Evolutionary conservation across 2,888 invertebrate species (phyloP), one percentile per base, ranked within the genome.

Genomic region (Acanthosepion pharaonis): DNA sequence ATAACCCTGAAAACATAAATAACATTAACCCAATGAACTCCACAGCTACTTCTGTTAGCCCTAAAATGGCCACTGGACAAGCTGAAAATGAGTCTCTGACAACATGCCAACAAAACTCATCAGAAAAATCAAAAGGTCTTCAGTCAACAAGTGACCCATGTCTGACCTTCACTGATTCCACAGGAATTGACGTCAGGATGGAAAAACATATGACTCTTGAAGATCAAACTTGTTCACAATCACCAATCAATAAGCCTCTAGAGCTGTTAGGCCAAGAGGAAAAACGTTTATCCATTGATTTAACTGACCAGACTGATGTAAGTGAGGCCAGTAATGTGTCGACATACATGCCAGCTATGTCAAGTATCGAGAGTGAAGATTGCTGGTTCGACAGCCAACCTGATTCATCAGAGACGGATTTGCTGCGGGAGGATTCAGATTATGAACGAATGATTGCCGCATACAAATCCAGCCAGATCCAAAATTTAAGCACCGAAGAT

Each of bases 341-440:
- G 4, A 6, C 25, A 5, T 93, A 93, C 20, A 20, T 53, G n/a
- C 28, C 33, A 33, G 53, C 93, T 28, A 53, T 18, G 33, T 93
- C 93, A 18, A 93, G 93, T 93, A 11, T 53, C 15, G 93, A 51
- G 2, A 93, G 93, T 93, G 93, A 93, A 15, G 93, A 93, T 51
- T 93, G 49, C 49, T 93, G 28, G 11, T 93, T 93, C 20, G 93
- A 93, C 33, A 93, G 93, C 28, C 49, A 93, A 8, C 33, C 92
- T 49, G 9, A 51, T 6, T 33, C 33, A 18, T 42, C 49, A 92
- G 92, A 92, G 20, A 9, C 3, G 48, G 42, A 42, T n/a, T 15
- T 20, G 28, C 9, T 42, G 5, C 15, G 5, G 2, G 49, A 93
- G n/a, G 93, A 93, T 51, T n/a, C 51, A 28, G 93, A 53, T 11